These are phyloP conservation scores for Folsomia manolachei DNA, from an alignment of 2,888 invertebrate genomes.

Conservation along the genomic window DNA sequence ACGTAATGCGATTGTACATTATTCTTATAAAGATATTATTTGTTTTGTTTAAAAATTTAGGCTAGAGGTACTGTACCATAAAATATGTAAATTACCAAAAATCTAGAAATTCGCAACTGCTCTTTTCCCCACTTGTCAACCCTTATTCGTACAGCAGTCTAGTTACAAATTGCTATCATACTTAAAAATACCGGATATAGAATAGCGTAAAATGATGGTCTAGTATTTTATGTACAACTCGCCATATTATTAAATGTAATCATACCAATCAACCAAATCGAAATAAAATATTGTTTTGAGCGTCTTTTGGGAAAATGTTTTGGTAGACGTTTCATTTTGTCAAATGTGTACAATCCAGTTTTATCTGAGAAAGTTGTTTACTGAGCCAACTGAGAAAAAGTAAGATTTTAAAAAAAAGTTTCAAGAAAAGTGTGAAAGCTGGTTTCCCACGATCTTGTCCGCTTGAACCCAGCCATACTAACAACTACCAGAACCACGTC, in stretches of 20 bases:
- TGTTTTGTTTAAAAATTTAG: too few relatives aligned
- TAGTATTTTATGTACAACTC: not conserved
- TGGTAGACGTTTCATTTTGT: not conserved
- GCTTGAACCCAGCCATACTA: too few relatives aligned
- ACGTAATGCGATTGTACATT: too few relatives aligned
- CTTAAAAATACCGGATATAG: not conserved
- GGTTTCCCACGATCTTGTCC: slow-evolving; percentile 7
- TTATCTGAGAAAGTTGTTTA: not conserved
- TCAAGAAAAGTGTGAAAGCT: not conserved
- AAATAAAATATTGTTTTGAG: slow-evolving; percentile 4
- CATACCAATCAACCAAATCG: not conserved
- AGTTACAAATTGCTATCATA: not conserved
- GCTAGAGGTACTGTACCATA: too few relatives aligned
- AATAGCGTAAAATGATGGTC: not conserved
- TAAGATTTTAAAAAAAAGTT: not conserved
- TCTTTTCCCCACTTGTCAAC: too few relatives aligned
- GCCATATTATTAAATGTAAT: not conserved
- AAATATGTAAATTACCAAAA: too few relatives aligned
- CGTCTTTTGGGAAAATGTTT: slow-evolving; percentile 2
- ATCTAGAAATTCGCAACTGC: not conserved
- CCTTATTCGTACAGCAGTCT: not conserved
- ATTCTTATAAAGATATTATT: too few relatives aligned
- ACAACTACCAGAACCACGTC: too few relatives aligned
- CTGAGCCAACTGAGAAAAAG: not conserved
- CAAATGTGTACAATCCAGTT: not conserved